Percentiles rank a stretch among this genome's conserved stretches.
These are phyloP conservation scores for Timandra comae DNA, from an alignment of 2,888 invertebrate genomes.

Conservation along the genomic window DNA sequence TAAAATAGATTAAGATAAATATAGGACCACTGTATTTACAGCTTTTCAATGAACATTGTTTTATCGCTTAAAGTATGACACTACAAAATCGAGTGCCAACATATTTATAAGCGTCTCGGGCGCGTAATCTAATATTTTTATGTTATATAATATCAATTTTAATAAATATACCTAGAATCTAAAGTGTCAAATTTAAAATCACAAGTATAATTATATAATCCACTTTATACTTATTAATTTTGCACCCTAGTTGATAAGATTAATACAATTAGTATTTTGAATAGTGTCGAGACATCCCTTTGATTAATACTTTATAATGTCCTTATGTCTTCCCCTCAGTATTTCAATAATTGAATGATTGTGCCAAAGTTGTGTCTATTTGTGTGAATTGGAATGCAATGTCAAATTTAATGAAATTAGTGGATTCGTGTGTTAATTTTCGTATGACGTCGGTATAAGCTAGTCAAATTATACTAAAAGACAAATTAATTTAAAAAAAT, in stretches of 20 bases:
- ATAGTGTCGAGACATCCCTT: slow-evolving; percentile 62
- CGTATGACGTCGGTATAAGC: slow-evolving; percentile 29
- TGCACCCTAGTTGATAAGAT: slow-evolving; percentile 65
- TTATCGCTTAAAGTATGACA: slow-evolving; percentile 42
- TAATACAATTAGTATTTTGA: slow-evolving; percentile 42
- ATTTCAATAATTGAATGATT: slow-evolving; percentile 57
- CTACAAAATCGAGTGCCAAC: slow-evolving; percentile 59
- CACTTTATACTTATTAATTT: slow-evolving; percentile 61
- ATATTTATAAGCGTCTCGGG: slow-evolving; percentile 9
- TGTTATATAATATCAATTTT: slow-evolving; percentile 9
- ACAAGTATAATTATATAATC: slow-evolving; percentile 39
- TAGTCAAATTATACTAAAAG: slow-evolving; percentile 69
- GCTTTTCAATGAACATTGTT: slow-evolving; percentile 48
- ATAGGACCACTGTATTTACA: slow-evolving; percentile 62
- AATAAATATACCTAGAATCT: slow-evolving; percentile 13
- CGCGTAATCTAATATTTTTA: slow-evolving; percentile 3
- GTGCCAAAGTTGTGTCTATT: slow-evolving; percentile 69
- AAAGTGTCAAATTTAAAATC: slow-evolving; percentile 24
- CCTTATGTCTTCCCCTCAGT: slow-evolving; percentile 71
- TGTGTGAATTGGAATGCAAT: slow-evolving; percentile 37
- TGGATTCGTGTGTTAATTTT: slow-evolving; percentile 42
- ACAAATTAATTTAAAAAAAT: slow-evolving; percentile 44
- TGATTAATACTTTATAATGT: slow-evolving; percentile 40
- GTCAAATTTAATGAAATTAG: slow-evolving; percentile 38
- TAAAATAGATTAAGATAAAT: slow-evolving; percentile 59